Evolutionary conservation across 2,888 invertebrate species (phyloP).

Genomic region (Drosophila sordidapex): DNA sequence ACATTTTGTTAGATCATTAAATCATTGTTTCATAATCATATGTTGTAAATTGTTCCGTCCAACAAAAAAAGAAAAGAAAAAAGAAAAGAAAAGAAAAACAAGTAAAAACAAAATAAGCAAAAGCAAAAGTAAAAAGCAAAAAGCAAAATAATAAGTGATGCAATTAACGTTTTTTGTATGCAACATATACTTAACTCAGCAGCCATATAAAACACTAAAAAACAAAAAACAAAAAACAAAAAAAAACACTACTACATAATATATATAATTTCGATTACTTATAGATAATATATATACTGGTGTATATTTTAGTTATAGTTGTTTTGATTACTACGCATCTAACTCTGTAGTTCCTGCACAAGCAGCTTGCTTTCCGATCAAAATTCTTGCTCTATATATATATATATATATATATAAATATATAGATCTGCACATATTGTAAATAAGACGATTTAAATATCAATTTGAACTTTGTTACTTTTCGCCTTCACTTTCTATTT

Average conservation of each 20-base stretch:
- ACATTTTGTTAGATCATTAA: conserved; percentile 51
- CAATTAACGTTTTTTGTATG: conserved; percentile 36
- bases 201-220: conserved; percentile 27
- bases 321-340: conserved; percentile 9
- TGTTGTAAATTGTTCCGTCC: conserved; percentile 80
- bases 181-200: conserved; percentile 9
- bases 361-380: conserved; percentile 2
- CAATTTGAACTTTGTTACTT: background rate
- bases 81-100: conserved; percentile 38
- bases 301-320: conserved; percentile 11
- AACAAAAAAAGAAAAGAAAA: conserved; percentile 54
- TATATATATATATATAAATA: background rate
- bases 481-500: background rate
- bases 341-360: conserved; percentile 38
- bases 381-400: conserved; percentile 19
- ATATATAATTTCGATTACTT: conserved; percentile 13
- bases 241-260: conserved; percentile 15
- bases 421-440: conserved; percentile 31
- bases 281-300: conserved; percentile 2
- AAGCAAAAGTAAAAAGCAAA: conserved; percentile 33
- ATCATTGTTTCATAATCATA: conserved; percentile 79
- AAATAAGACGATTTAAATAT: conserved; percentile 36
- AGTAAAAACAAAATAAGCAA: conserved; percentile 35
- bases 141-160: conserved; percentile 36
- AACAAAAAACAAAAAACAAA: conserved; percentile 1